Conservation (phyloP, 2,888 invertebrate genomes). For the Oscheius sp. region DNA sequence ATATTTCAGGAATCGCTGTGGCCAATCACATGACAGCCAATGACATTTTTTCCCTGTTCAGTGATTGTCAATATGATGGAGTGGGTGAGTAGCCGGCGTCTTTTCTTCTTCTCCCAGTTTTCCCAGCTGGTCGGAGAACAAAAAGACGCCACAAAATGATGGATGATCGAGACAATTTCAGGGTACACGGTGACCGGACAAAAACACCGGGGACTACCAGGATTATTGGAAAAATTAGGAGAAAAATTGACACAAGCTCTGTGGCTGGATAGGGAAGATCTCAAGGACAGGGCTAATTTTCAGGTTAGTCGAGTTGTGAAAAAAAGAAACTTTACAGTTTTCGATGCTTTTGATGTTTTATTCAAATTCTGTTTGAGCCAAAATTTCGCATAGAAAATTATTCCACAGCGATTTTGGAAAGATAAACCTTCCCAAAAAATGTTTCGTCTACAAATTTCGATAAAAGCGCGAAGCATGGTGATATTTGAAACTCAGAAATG, state of each 20-base stretch:
- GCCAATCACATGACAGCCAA: conserved; percentile 66
- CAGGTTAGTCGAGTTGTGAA: conserved; percentile 38
- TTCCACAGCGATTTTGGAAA: too few relatives aligned
- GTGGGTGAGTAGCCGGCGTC: conserved; percentile 32
- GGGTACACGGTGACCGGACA: conserved; percentile 68
- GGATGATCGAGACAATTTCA: not conserved
- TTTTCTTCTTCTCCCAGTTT: not conserved
- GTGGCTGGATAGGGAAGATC: conserved; percentile 44
- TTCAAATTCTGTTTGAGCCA: too few relatives aligned
- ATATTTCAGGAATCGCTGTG: conserved; percentile 59
- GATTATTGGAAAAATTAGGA: conserved; percentile 56
- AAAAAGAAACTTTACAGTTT: too few relatives aligned
- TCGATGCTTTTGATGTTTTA: too few relatives aligned
- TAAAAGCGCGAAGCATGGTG: too few relatives aligned
- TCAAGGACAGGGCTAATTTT: conserved; percentile 44
- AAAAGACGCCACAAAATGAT: too few relatives aligned
- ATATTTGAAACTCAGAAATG: too few relatives aligned
- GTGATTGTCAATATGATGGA: conserved; percentile 56
- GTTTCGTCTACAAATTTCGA: too few relatives aligned
- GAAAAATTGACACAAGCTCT: conserved; percentile 50
- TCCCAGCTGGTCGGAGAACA: too few relatives aligned
- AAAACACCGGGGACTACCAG: conserved; percentile 55
- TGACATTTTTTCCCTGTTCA: conserved; percentile 64
- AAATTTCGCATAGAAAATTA: too few relatives aligned
- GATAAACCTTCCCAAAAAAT: too few relatives aligned